A percentile compares a stretch with the other conserved stretches of the same genome.
phyloP scores from a whole-genome alignment of 2,797 vertebrate genomes.

The Pachyuromys duprasi region DNA sequence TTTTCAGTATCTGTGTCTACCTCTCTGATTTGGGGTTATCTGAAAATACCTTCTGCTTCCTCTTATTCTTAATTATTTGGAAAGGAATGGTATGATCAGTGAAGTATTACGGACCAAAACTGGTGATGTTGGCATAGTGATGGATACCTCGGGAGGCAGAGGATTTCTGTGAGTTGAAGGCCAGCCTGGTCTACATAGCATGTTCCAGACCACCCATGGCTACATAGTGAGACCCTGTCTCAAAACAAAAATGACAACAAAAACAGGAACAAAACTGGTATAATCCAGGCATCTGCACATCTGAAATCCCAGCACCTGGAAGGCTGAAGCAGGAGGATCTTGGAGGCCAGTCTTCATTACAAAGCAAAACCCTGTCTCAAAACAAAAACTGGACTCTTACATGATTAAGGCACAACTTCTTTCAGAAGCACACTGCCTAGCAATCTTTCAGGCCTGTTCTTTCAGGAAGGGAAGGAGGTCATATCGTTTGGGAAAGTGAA shows the following conservation, averaged over 20 bases:
- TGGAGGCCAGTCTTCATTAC: background rate
- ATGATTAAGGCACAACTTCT: constrained; percentile 22
- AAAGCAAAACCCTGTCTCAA: background rate
- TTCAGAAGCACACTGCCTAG: constrained; percentile 4
- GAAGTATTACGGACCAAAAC: background rate
- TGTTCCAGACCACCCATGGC: background rate
- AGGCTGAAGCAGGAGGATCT: background rate
- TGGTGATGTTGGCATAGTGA: no score
- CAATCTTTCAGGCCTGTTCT: background rate
- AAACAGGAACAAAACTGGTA: background rate
- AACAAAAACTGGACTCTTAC: background rate
- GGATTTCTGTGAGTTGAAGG: background rate
- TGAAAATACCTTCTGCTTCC: background rate
- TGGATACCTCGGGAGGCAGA: background rate
- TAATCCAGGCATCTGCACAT: background rate
- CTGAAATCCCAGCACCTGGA: background rate
- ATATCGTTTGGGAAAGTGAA: background rate
- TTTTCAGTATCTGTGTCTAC: constrained; percentile 38
- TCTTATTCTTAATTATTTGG: constrained; percentile 13
- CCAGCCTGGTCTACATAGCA: background rate
- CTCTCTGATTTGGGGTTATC: background rate
- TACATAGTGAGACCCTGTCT: background rate
- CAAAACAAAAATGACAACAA: background rate
- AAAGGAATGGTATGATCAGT: background rate
- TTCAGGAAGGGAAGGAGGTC: background rate